Conservation (phyloP, 2,888 invertebrate species). For the Ypsolopha sequella region DNA sequence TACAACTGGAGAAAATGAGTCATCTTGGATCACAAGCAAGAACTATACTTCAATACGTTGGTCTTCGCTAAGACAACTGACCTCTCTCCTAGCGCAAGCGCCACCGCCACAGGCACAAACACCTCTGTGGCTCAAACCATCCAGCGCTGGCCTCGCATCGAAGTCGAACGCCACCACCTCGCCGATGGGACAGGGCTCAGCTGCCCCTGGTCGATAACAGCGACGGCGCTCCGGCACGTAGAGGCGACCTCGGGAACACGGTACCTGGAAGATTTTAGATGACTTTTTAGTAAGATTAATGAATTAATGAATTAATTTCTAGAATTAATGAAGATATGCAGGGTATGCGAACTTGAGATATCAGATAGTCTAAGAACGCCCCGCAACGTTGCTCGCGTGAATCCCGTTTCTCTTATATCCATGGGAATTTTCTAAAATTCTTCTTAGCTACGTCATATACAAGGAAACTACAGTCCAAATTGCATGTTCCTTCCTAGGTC, state of each 20-base stretch:
- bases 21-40: neutral
- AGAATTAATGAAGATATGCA: no score
- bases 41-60: neutral
- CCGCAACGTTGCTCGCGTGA: no score
- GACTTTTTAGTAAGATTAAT: no score
- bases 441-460: no score
- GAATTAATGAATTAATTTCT: no score
- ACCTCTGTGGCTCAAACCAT: constrained; percentile 87
- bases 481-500: no score
- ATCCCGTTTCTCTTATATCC: no score
- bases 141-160: constrained; percentile 80
- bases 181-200: constrained; percentile 80
- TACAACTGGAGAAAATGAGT: no score
- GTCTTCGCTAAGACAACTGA: constrained; percentile 10
- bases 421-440: no score
- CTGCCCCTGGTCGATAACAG: constrained; percentile 83
- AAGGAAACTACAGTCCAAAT: no score
- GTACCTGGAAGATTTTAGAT: constrained; percentile 59
- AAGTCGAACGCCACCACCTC: constrained; percentile 87
- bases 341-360: no score
- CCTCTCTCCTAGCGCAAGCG: constrained; percentile 51
- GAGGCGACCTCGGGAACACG: constrained; percentile 80
- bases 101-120: constrained; percentile 82
- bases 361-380: no score
- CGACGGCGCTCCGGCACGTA: constrained; percentile 80